Base-by-base conservation (phyloP, 1,140 invertebrate species). In the Chrysoperla carnea region DNA sequence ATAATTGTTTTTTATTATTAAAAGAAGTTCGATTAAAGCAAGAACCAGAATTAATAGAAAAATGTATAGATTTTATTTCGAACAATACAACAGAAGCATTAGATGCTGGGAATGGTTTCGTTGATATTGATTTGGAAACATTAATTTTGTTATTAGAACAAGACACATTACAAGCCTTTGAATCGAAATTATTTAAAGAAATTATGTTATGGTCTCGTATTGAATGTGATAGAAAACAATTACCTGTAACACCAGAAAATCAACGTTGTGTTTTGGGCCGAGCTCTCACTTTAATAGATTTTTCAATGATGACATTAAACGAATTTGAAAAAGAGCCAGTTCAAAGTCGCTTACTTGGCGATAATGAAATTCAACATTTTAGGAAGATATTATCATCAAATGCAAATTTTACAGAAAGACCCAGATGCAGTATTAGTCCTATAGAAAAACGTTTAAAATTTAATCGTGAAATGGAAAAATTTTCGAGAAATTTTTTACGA, bases 1-100 rank as follows among this genome's bases (percentile, higher is more conserved):
- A 23, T 23, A 23, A 23, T 23, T 2, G 2, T 23, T 2, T 23
- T 23, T 23, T 23, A 23, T 23, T 23, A 5, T 23, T 23, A 23
- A 23, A 3, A 5, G 2, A 77, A 55, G 84, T 85, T 1, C 62
- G 84, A 23, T 57, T 89, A 15, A 90, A 88, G 63, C 83, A 89
- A 59, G 84, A 89, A 55, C 76, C 78, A 1, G 73, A 78, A 50
- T 53, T 91, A 27, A 83, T 81, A 27, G 72, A 76, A 1, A 60
- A 85, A 11, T 91, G 86, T 55, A 63, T 90, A 41, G 81, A 88
- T 53, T 81, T 78, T 31, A 91, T 91, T 48, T 86, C 91, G 56
- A 84, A 85, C 56, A 79, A 83, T 52, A 88, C 87, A 4, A 70
- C 73, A 1, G 84, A 89, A 56, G 81, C 84, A 6, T 57, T 91